Base-by-base conservation (phyloP, 2,888 invertebrate species). In the Melanostoma mellinum region DNA sequence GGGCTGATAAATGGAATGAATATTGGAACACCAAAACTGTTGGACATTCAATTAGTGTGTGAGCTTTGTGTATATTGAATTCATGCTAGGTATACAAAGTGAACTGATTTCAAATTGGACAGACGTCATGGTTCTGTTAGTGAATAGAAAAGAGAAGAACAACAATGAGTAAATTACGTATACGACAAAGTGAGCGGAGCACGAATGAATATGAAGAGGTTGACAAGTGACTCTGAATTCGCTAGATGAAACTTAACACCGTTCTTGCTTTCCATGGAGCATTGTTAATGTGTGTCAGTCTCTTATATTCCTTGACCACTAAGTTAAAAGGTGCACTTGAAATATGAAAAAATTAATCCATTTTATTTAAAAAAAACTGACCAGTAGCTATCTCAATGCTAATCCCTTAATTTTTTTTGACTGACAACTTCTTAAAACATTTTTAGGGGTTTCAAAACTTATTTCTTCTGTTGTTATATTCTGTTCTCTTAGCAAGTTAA, bases 41-140 rank as follows among this genome's bases (percentile, higher is more conserved):
- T 72, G 71, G 65, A 53, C 72, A 72, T 63, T 61, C 46, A 77
- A 68, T 81, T 81, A 48, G 68, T 67, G 55, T 55, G 53, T 67
- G 71, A 53, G 69, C 50, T 65, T 69, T 53, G 40, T 6, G 10
- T 33, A 38, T 44, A 52, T 50, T 65, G 6, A 68, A 69, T 40
- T 46, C 30, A 55, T 67, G 60, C 10, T 5, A 30, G 42, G 38
- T 36, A 44, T 36, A 53, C 44, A 36, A 6, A 6, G 50, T 10
- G 32, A 32, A 40, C 35, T 33, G 58, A 53, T 72, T 72, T 48
- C 8, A 44, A 48, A 36, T 68, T 36, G 3, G 36, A 35, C 35
- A 1, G 56, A 40, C 73, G 67, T 75, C 80, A 60, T 40, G 33
- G 9, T 9, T 48, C 55, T 10, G 32, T 8, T 68, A 69, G 10